Evolutionary conservation across 2,888 invertebrate species (phyloP), one percentile per base, ranked within the genome.

Genomic region (Slavum lentiscoides): DNA sequence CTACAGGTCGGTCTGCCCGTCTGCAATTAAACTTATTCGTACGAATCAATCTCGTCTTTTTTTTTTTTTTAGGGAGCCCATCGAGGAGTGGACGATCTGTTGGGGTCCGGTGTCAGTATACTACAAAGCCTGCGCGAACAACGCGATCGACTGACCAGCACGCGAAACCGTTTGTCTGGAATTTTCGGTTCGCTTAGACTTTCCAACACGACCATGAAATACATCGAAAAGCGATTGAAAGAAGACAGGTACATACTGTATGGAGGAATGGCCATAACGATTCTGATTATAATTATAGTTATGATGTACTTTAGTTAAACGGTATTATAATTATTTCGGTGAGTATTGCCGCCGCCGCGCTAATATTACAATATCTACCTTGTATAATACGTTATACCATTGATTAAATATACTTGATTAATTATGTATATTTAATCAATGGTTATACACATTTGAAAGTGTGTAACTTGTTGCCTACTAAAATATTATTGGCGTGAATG

Each of bases 161-260:
- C 96, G 0, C 94, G 94, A 83, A 91, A 91, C 84, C 90, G 93
- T 83, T 90, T 98, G 82, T 90, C 96, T 84, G 95, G 96, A 85
- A 91, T 98, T 86, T 95, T 95, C 15, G 96, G 95, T 87, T 95
- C 94, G 0, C 88, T 98, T 19, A 98, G 98, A 0, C 88, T 98
- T 73, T 97, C 96, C 11, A 97, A 96, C 86, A 95, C 97, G 13
- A 97, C 97, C 0, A 96, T 98, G 91, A 91, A 95, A 83, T 88
- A 97, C 61, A 97, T 98, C 84, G 97, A 98, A 85, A 89, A 93
- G 77, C 88, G 98, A 84, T 92, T 93, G 11, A 88, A 90, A 1
- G 94, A 97, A 86, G 98, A 98, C 87, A 96, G 95, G 86, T 92
- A 93, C 85, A 90, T 98, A 83, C 88, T 98, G 82, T 89, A 94